These are phyloP conservation scores for Xanthostigma xanthostigma DNA, from an alignment of 2,888 invertebrate species.

Conservation along the genomic window DNA sequence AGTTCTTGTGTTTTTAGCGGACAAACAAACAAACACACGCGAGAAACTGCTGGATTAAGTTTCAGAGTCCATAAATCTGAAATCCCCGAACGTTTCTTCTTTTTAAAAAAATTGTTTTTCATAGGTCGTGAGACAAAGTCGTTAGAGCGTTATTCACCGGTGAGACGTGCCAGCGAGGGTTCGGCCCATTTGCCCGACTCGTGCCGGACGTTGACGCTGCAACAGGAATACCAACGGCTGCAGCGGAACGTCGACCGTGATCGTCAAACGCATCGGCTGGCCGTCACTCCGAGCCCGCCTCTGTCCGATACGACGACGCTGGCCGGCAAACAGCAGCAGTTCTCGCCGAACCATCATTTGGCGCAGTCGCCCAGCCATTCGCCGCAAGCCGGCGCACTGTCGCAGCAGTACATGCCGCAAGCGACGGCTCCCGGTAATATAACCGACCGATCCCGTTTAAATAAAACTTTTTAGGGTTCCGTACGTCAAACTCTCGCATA, in stretches of 20 bases:
- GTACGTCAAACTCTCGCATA: too few species aligned
- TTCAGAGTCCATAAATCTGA: too few species aligned
- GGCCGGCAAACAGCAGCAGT: neutral
- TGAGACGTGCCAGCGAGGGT: conserved; percentile 77
- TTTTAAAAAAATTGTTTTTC: neutral
- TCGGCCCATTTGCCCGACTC: conserved; percentile 32
- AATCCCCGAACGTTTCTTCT: too few species aligned
- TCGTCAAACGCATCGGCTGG: conserved; percentile 27
- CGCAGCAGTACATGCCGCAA: too few species aligned
- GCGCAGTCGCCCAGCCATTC: neutral
- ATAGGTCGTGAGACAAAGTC: conserved; percentile 40
- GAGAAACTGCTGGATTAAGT: too few species aligned
- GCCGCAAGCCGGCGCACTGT: too few species aligned
- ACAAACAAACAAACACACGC: too few species aligned
- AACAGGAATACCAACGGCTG: conserved; percentile 67
- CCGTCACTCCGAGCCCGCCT: conserved; percentile 29
- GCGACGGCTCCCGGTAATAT: too few species aligned
- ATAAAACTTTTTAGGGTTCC: too few species aligned
- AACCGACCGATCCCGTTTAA: too few species aligned
- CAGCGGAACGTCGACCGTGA: conserved; percentile 38
- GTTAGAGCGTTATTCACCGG: conserved; percentile 76
- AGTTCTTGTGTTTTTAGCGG: too few species aligned
- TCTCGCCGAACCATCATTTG: conserved; percentile 1
- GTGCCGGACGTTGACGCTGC: conserved; percentile 43
- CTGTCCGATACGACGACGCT: conserved; percentile 3